Evolutionary conservation across 2,888 invertebrate genomes (phyloP).

Genomic region (Drosophila nr. medialis): DNA sequence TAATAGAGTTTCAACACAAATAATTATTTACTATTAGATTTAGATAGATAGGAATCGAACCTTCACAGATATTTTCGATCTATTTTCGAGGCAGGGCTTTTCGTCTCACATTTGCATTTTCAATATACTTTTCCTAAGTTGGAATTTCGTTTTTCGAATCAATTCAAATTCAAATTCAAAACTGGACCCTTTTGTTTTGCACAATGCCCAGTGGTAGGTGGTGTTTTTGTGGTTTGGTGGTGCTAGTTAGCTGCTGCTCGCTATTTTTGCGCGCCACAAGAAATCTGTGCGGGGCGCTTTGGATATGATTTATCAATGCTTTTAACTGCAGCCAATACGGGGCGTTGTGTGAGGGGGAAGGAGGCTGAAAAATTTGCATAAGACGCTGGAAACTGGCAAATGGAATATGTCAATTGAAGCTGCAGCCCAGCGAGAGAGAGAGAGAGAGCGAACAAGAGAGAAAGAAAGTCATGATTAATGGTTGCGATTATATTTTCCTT

Average conservation of each 20-base stretch:
- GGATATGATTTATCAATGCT: constrained; percentile 82
- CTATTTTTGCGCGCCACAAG: constrained; percentile 31
- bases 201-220: constrained; percentile 5
- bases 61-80: neutral
- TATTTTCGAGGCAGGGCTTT: neutral
- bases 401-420: constrained; percentile 78
- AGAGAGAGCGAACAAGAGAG: neutral
- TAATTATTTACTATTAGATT: neutral
- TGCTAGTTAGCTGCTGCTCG: constrained; percentile 8
- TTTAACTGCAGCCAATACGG: constrained; percentile 75
- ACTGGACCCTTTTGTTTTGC: constrained; percentile 1
- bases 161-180: constrained; percentile 32
- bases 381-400: constrained; percentile 49
- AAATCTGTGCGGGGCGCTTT: constrained; percentile 59
- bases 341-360: neutral
- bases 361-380: constrained; percentile 34
- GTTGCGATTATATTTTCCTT: constrained; percentile 63
- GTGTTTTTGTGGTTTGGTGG: constrained; percentile 1
- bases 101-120: neutral
- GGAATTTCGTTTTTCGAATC: neutral
- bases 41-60: neutral
- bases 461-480: constrained; percentile 68
- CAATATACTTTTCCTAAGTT: neutral
- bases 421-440: constrained; percentile 28
- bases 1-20: neutral